Evolutionary conservation across 2,113 vertebrate genomes (phyloP).

Genomic region (Onychostoma macrolepis): DNA sequence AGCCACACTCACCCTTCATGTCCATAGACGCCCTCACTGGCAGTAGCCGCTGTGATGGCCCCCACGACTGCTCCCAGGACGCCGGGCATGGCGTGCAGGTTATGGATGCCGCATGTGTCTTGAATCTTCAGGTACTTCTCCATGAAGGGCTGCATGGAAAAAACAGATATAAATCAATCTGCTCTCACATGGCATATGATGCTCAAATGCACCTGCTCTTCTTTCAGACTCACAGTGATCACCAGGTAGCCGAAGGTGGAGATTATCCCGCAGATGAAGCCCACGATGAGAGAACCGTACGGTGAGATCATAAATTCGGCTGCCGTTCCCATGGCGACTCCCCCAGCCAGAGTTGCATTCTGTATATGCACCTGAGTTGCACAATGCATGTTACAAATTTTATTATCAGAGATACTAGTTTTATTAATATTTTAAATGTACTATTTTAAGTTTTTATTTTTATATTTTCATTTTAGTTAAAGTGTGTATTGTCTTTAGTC

Average conservation of each 20-base stretch:
- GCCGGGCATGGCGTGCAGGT: slow-evolving; percentile 91
- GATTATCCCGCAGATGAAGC: slow-evolving; percentile 85
- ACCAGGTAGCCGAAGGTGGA: slow-evolving; percentile 88
- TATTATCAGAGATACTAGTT: background rate
- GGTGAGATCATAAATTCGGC: slow-evolving; percentile 93
- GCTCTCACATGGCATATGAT: background rate
- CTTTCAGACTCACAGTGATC: slow-evolving; percentile 80
- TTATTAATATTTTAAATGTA: too few relatives aligned
- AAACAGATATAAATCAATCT: background rate
- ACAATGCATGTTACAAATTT: slow-evolving; percentile 14
- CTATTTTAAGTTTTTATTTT: too few relatives aligned
- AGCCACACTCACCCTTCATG: slow-evolving; percentile 77
- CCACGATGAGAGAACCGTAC: slow-evolving; percentile 89
- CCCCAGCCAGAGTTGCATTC: slow-evolving; percentile 90
- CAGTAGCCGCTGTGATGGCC: slow-evolving; percentile 84
- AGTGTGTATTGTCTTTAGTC: too few relatives aligned
- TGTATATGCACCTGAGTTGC: slow-evolving; percentile 90
- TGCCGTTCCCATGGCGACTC: slow-evolving; percentile 90
- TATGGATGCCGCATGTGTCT: slow-evolving; percentile 94
- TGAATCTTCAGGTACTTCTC: slow-evolving; percentile 86
- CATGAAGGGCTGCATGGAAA: slow-evolving; percentile 82
- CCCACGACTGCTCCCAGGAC: slow-evolving; percentile 89
- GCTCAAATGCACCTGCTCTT: background rate
- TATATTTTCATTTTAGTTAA: too few relatives aligned
- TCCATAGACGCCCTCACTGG: slow-evolving; percentile 77